Conservation (phyloP, 1,140 invertebrate genomes). For the Drosophila miranda region DNA sequence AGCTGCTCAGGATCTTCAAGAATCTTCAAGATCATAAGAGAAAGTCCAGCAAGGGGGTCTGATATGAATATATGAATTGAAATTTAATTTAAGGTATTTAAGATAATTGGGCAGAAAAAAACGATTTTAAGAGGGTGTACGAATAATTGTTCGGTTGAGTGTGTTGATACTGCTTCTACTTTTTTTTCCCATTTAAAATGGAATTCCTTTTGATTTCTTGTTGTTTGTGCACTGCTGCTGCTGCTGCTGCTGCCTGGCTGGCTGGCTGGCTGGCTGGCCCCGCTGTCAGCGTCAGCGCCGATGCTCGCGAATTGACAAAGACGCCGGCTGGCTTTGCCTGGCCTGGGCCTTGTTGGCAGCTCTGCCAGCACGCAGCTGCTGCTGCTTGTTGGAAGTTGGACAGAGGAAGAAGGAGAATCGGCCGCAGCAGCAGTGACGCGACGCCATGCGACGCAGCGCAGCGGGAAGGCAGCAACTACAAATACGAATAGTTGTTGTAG, state of each 20-base stretch:
- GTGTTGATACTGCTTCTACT: background rate
- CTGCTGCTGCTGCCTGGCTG: constrained; percentile 24
- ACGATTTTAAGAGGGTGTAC: too few species aligned
- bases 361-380: background rate
- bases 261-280: constrained; percentile 23
- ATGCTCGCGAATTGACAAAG: constrained; percentile 52
- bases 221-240: background rate
- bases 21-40: too few species aligned
- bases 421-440: constrained; percentile 23
- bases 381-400: constrained; percentile 8
- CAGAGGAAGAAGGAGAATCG: background rate
- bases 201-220: constrained; percentile 9
- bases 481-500: constrained; percentile 43
- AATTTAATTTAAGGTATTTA: too few species aligned
- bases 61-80: too few species aligned
- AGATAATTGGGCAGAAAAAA: too few species aligned
- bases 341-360: background rate
- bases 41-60: too few species aligned
- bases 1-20: too few species aligned
- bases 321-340: constrained; percentile 38
- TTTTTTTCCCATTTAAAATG: background rate
- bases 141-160: background rate
- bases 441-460: constrained; percentile 15
- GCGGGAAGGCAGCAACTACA: constrained; percentile 57
- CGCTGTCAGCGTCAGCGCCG: constrained; percentile 33